Conservation (phyloP, 2,888 invertebrate genomes). For the Fragum fragum region DNA sequence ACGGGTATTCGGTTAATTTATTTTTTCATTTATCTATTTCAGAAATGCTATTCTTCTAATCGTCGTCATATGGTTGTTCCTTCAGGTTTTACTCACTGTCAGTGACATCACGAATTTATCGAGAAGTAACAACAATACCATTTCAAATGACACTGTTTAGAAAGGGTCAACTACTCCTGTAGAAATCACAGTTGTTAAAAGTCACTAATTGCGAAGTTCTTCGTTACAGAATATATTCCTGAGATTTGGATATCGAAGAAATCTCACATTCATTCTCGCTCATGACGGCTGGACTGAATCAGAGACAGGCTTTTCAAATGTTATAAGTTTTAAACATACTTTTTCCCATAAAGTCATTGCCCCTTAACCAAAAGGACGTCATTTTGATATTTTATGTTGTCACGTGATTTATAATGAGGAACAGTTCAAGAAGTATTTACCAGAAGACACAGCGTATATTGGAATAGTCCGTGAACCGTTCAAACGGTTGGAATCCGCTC, state of each 20-base stretch:
- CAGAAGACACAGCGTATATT: slow-evolving; percentile 62
- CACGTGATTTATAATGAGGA: no score
- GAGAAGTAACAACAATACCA: no score
- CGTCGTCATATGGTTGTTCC: neutral
- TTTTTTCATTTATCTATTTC: neutral
- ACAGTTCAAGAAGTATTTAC: slow-evolving; percentile 64
- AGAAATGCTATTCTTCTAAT: neutral
- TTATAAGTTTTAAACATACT: slow-evolving; percentile 51
- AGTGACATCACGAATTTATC: neutral
- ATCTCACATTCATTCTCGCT: slow-evolving; percentile 65
- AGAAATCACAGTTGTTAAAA: slow-evolving; percentile 54
- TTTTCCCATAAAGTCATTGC: slow-evolving; percentile 46
- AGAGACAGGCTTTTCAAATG: slow-evolving; percentile 48
- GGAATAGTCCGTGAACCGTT: slow-evolving; percentile 71
- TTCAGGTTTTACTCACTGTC: neutral
- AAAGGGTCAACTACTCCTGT: no score
- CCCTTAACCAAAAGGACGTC: slow-evolving; percentile 58
- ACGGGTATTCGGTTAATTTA: no score
- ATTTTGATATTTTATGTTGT: no score
- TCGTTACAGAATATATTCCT: slow-evolving; percentile 69
- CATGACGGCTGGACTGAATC: slow-evolving; percentile 37
- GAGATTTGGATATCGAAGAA: slow-evolving; percentile 59
- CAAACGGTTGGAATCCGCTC: no score
- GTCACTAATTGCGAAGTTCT: slow-evolving; percentile 70
- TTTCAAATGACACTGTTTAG: no score